Evolutionary conservation across 2,113 vertebrate genomes (phyloP).

Genomic region (Osmerus eperlanus): DNA sequence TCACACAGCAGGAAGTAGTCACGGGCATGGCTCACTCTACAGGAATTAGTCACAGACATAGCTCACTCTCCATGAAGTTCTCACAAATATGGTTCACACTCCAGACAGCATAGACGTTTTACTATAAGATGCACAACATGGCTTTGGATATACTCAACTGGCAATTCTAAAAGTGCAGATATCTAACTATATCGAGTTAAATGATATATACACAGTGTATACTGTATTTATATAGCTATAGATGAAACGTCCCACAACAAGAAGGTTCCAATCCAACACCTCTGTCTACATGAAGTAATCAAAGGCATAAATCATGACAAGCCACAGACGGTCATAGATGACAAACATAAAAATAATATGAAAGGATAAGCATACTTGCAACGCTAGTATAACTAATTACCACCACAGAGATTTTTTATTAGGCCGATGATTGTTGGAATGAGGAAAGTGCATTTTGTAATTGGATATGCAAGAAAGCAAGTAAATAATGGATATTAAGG

Average conservation of each 20-base stretch:
- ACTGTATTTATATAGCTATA: not conserved
- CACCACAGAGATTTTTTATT: constrained; percentile 46
- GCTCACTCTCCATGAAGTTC: not conserved
- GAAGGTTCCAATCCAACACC: constrained; percentile 3
- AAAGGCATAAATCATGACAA: constrained; percentile 33
- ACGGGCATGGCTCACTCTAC: not conserved
- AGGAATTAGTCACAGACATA: constrained; percentile 4
- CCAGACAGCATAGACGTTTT: not conserved
- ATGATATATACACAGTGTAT: too few relatives aligned
- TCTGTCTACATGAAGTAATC: constrained; percentile 30
- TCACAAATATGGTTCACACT: constrained; percentile 21
- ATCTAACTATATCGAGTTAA: too few relatives aligned
- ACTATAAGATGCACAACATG: not conserved
- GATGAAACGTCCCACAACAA: not conserved
- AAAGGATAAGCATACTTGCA: constrained; percentile 53
- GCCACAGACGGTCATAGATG: constrained; percentile 49
- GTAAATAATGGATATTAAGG: constrained; percentile 65
- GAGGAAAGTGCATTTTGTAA: constrained; percentile 63
- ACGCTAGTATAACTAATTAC: constrained; percentile 64
- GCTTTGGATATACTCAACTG: not conserved
- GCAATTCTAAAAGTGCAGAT: not conserved
- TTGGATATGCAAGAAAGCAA: constrained; percentile 66
- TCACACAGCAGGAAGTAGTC: not conserved
- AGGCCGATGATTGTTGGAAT: constrained; percentile 56
- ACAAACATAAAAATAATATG: constrained; percentile 42